Conservation (phyloP, 2,113 vertebrate species). For the Ardeotis arabs region DNA sequence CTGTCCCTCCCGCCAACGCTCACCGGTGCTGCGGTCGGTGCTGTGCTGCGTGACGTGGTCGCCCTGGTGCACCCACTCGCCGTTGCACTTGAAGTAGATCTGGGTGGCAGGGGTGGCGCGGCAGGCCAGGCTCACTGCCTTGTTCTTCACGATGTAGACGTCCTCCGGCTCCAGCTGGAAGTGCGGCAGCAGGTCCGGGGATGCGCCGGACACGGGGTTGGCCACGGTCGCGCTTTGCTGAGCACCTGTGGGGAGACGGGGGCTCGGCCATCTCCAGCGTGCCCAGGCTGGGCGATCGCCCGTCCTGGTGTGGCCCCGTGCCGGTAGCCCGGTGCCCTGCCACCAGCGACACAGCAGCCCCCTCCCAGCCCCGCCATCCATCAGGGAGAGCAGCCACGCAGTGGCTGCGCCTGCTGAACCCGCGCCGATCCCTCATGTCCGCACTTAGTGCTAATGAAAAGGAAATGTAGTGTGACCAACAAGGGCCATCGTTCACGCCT, state of each 20-base stretch:
- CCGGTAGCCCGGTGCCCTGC: accelerated
- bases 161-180: constrained; percentile 95
- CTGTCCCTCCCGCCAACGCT: accelerated
- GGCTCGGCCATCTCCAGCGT: not conserved
- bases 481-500: constrained; percentile 79
- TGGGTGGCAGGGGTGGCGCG: constrained; percentile 94
- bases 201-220: constrained; percentile 80
- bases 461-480: constrained; percentile 85
- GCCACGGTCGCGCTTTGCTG: constrained; percentile 89
- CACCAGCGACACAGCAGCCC: accelerated
- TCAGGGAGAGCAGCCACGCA: not conserved
- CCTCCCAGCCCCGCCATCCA: not conserved
- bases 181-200: constrained; percentile 90
- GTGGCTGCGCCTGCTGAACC: constrained; percentile 73
- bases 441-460: constrained; percentile 86
- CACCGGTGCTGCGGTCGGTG: constrained; percentile 88
- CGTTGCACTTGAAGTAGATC: constrained; percentile 99
- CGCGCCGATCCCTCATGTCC: constrained; percentile 78
- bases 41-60: constrained; percentile 91
- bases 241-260: constrained; percentile 75
- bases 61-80: constrained; percentile 97
- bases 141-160: constrained; percentile 97
- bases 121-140: constrained; percentile 93
- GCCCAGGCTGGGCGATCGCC: not conserved
- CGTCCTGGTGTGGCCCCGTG: accelerated